Percentiles rank a stretch among this genome's conserved stretches.
Evolutionary conservation across 2,113 vertebrate genomes (phyloP).

Genomic region (Gymnorhina tibicen): DNA sequence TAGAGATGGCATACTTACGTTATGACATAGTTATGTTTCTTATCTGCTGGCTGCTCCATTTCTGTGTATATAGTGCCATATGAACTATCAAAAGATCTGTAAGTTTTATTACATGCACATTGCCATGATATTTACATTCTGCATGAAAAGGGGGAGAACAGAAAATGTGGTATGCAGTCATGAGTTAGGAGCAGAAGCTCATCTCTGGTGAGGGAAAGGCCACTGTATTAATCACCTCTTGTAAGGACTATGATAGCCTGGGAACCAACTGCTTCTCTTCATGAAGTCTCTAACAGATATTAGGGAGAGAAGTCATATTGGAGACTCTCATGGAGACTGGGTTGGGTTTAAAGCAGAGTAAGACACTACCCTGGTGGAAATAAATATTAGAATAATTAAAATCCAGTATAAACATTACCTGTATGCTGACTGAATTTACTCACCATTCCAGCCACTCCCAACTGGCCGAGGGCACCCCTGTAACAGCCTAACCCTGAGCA

Average conservation of each 20-base stretch:
- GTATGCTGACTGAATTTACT: not conserved
- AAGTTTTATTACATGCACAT: not conserved
- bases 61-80: not conserved
- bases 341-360: not conserved
- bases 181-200: not conserved
- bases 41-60: not conserved
- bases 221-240: not conserved
- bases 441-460: not conserved
- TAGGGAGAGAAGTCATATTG: not conserved
- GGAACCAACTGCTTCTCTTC: not conserved
- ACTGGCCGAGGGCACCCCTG: not conserved
- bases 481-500: not conserved
- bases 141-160: not conserved
- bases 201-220: not conserved
- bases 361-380: not conserved
- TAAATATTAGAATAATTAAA: not conserved
- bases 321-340: not conserved
- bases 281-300: not conserved
- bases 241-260: not conserved
- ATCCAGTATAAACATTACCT: rapidly evolving
- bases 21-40: not conserved
- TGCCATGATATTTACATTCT: not conserved
- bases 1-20: not conserved
- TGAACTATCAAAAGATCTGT: not conserved
- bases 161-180: not conserved